Evolutionary conservation across 2,888 invertebrate species (phyloP).

Genomic region (Mimumesa dahlbomi): DNA sequence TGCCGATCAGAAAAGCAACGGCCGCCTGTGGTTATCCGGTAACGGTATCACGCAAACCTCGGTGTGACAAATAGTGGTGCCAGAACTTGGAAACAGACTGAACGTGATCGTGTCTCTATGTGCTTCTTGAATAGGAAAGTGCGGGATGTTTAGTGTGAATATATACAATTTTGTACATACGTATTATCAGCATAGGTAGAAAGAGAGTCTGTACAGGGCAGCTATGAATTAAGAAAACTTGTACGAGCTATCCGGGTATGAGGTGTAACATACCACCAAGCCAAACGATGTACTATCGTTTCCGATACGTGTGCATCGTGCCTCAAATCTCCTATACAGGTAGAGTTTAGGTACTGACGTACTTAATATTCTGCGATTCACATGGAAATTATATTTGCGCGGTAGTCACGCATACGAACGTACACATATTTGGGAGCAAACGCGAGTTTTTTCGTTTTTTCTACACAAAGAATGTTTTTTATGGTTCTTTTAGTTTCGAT

Average conservation of each 20-base stretch:
- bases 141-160: constrained; percentile 66
- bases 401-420: constrained; percentile 8
- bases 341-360: constrained; percentile 65
- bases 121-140: constrained; percentile 44
- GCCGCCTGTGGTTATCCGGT: constrained; percentile 77
- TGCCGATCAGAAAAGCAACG: constrained; percentile 78
- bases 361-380: constrained; percentile 65
- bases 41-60: constrained; percentile 80
- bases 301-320: constrained; percentile 43
- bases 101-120: constrained; percentile 61
- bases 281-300: constrained; percentile 31
- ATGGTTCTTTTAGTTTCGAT: neutral
- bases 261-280: constrained; percentile 21
- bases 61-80: constrained; percentile 76
- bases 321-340: constrained; percentile 58
- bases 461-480: neutral
- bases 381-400: constrained; percentile 24
- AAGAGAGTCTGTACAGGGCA: constrained; percentile 72
- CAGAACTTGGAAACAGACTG: constrained; percentile 43
- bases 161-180: constrained; percentile 74
- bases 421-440: constrained; percentile 34
- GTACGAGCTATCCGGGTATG: constrained; percentile 30
- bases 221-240: constrained; percentile 56
- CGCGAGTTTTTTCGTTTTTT: constrained; percentile 9
- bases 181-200: constrained; percentile 60